These are phyloP conservation scores for Andricus curvator DNA, from an alignment of 2,888 invertebrate species.

Conservation along the genomic window DNA sequence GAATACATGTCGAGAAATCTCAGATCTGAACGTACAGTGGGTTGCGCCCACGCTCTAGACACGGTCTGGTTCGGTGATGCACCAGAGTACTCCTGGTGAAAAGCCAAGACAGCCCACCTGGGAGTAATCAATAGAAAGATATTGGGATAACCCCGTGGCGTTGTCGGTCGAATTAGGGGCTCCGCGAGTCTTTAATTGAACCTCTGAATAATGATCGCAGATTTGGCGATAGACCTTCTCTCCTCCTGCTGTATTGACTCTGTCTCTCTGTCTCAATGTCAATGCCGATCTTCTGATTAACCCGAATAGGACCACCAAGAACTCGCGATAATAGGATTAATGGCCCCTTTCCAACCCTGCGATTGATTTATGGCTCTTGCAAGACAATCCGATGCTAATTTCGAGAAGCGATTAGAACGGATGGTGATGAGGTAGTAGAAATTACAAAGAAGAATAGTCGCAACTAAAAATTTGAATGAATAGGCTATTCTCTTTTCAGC, in stretches of 20 bases:
- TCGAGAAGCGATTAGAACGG: background rate
- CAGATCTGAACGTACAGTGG: constrained; percentile 71
- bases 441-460: background rate
- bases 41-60: constrained; percentile 70
- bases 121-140: constrained; percentile 74
- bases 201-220: constrained; percentile 76
- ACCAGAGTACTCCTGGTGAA: constrained; percentile 53
- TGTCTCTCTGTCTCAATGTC: constrained; percentile 23
- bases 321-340: constrained; percentile 39
- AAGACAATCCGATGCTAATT: constrained; percentile 2
- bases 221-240: constrained; percentile 63
- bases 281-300: constrained; percentile 36
- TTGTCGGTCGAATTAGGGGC: constrained; percentile 72
- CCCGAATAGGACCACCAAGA: constrained; percentile 40
- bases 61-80: constrained; percentile 65
- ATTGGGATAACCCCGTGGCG: constrained; percentile 72
- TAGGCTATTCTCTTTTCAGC: too few species aligned
- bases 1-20: constrained; percentile 69
- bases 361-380: constrained; percentile 8
- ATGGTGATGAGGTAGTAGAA: constrained; percentile 1
- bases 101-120: constrained; percentile 65
- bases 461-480: background rate
- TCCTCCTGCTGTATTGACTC: constrained; percentile 6
- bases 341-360: constrained; percentile 11
- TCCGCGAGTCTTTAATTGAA: constrained; percentile 75